A percentile compares a stretch with the other conserved stretches of the same genome.
These are phyloP conservation scores for Amblyopsis rosae DNA, from an alignment of 2,113 vertebrate genomes.

Conservation along the genomic window DNA sequence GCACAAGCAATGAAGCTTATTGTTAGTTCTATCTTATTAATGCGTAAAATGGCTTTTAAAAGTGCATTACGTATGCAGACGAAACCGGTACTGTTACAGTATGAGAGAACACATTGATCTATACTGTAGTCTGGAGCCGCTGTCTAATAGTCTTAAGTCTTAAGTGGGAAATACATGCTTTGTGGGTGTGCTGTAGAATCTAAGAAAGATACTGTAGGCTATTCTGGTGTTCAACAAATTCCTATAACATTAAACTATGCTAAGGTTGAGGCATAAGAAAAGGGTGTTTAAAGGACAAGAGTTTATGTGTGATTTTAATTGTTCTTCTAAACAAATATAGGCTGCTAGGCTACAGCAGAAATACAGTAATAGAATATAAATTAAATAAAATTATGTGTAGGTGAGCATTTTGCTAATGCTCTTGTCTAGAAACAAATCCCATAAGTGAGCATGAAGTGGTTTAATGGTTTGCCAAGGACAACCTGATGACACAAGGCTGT, in stretches of 20 bases:
- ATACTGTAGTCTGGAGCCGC: constrained; percentile 14
- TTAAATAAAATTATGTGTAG: no score
- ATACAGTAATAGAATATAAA: no score
- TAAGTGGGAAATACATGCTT: constrained; percentile 27
- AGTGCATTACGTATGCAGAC: constrained; percentile 30
- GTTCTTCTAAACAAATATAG: no score
- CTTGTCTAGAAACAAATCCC: background rate
- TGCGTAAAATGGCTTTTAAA: constrained; percentile 16
- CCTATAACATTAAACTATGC: no score
- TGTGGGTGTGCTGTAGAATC: constrained; percentile 11
- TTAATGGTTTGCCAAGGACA: no score
- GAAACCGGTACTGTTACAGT: background rate
- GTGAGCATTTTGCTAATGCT: no score
- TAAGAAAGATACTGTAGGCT: background rate
- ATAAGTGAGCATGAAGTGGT: background rate
- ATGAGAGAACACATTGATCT: constrained; percentile 11
- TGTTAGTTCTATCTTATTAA: constrained; percentile 7
- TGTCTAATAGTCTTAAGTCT: constrained; percentile 16
- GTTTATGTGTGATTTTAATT: no score
- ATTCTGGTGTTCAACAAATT: background rate
- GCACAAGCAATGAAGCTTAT: background rate
- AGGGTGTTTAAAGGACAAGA: no score
- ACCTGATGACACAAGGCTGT: no score
- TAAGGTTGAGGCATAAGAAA: no score
- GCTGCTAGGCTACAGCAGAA: no score